Percentiles rank a stretch among this genome's conserved stretches.
Conservation (phyloP, 2,113 vertebrate species). For the Cariama cristata region DNA sequence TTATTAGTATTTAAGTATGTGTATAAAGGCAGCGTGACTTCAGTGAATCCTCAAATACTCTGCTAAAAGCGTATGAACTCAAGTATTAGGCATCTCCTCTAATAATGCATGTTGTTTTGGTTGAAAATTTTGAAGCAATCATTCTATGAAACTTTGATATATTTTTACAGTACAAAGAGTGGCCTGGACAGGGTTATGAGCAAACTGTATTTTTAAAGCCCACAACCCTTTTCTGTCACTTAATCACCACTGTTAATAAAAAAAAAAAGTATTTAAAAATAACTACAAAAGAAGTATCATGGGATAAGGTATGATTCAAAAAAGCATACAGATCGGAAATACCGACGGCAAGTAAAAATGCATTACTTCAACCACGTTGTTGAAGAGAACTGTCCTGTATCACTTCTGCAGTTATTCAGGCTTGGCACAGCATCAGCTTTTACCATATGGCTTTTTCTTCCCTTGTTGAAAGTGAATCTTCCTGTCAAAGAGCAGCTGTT, state of each 20-base stretch:
- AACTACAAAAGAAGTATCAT: neutral
- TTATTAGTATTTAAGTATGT: neutral
- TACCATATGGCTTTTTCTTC: constrained; percentile 49
- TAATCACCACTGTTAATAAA: neutral
- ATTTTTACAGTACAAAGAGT: neutral
- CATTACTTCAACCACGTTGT: neutral
- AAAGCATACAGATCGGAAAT: neutral
- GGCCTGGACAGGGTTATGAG: neutral
- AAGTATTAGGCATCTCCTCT: neutral
- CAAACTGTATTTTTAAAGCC: neutral
- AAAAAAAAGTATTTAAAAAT: neutral
- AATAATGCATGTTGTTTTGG: rapidly evolving
- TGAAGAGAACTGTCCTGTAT: neutral
- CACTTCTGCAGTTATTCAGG: constrained; percentile 20
- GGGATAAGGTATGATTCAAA: neutral
- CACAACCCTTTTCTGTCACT: neutral
- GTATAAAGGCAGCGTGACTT: neutral
- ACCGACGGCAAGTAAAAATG: neutral
- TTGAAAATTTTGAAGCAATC: neutral
- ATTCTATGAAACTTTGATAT: neutral
- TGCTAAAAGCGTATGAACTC: neutral
- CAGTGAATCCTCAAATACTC: neutral
- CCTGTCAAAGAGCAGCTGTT: constrained; percentile 67
- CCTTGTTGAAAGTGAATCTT: constrained; percentile 60
- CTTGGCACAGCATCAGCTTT: neutral